phyloP scores from a whole-genome alignment of 1,140 invertebrate genomes.

The Callitettix versicolor region DNA sequence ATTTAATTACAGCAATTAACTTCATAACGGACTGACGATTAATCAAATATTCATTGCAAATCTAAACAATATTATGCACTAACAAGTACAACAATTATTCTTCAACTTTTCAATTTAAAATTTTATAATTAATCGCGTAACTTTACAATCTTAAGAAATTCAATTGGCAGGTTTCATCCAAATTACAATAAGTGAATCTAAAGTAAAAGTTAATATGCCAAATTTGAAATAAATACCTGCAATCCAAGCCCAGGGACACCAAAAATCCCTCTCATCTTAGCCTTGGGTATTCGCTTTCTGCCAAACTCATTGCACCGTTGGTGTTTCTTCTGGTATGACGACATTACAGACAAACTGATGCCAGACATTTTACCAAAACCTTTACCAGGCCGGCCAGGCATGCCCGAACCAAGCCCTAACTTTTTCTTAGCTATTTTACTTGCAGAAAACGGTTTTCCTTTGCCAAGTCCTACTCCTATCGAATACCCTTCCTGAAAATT shows the following conservation, averaged over 20 bases:
- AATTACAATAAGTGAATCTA: no score
- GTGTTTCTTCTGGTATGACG: slow-evolving; percentile 54
- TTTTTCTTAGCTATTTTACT: slow-evolving; percentile 70
- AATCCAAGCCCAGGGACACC: slow-evolving; percentile 65
- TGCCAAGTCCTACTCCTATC: slow-evolving; percentile 50
- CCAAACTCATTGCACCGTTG: slow-evolving; percentile 58
- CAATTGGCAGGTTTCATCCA: no score
- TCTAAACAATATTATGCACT: no score
- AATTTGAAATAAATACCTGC: no score
- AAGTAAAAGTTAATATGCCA: no score
- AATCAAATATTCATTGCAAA: no score
- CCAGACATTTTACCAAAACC: slow-evolving; percentile 28
- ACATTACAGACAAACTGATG: slow-evolving; percentile 40
- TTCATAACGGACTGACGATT: no score
- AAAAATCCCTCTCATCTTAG: slow-evolving; percentile 76
- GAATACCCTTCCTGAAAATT: background rate
- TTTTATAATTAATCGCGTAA: no score
- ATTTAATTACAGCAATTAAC: no score
- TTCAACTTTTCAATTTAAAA: no score
- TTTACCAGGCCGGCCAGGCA: slow-evolving; percentile 45
- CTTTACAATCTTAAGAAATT: no score
- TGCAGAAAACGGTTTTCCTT: slow-evolving; percentile 64
- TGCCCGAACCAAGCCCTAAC: slow-evolving; percentile 38
- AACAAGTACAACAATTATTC: no score
- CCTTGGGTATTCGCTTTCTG: slow-evolving; percentile 66